Conservation (phyloP, 2,888 invertebrate species). For the Epinotia nisella region DNA sequence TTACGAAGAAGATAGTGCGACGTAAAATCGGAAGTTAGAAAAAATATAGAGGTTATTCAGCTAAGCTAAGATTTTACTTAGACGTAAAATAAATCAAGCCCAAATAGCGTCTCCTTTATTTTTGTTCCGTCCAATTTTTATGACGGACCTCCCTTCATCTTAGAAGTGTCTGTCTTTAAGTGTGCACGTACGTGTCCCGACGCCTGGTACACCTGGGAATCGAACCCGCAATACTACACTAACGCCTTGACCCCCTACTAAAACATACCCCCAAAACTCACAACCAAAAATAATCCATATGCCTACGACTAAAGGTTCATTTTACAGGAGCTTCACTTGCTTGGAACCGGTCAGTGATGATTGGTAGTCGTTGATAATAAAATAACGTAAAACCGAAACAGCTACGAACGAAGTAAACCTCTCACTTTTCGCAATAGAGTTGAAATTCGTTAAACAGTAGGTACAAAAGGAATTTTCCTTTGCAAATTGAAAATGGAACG, state of each 20-base stretch:
- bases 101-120: slow-evolving; percentile 55
- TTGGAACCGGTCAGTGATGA: slow-evolving; percentile 74
- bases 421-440: slow-evolving; percentile 47
- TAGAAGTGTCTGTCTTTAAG: slow-evolving; percentile 80
- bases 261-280: slow-evolving; percentile 51
- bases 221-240: slow-evolving; percentile 80
- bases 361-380: slow-evolving; percentile 59
- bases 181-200: slow-evolving; percentile 78
- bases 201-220: slow-evolving; percentile 83
- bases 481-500: slow-evolving; percentile 79
- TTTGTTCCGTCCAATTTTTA: slow-evolving; percentile 80
- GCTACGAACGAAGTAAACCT: slow-evolving; percentile 51
- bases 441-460: slow-evolving; percentile 37
- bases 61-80: not conserved
- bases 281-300: slow-evolving; percentile 55
- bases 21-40: not conserved
- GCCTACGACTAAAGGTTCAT: slow-evolving; percentile 47
- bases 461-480: slow-evolving; percentile 61
- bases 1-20: no score
- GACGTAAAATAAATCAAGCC: slow-evolving; percentile 31
- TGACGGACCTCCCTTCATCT: slow-evolving; percentile 83
- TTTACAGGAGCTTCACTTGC: slow-evolving; percentile 44
- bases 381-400: slow-evolving; percentile 55
- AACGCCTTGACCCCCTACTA: slow-evolving; percentile 74
- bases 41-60: not conserved